These are phyloP conservation scores for Empidonax traillii DNA, from an alignment of 2,113 vertebrate species.

Conservation along the genomic window DNA sequence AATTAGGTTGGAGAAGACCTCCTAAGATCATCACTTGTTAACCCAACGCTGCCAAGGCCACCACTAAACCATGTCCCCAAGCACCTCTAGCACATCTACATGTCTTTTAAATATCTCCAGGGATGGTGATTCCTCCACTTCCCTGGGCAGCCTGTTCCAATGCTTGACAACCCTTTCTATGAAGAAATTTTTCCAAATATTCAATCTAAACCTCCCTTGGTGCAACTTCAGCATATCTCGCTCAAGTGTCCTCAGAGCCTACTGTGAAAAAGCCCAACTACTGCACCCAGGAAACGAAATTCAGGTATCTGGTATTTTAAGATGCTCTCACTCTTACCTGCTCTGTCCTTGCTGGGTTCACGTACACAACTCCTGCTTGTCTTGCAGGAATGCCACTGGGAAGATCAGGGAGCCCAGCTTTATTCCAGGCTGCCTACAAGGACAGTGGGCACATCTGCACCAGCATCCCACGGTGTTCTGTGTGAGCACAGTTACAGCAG, in stretches of 20 bases:
- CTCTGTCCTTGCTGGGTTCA: not conserved
- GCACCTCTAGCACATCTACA: not conserved
- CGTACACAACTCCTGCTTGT: not conserved
- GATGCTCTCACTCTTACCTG: not conserved
- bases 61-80: not conserved
- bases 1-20: not conserved
- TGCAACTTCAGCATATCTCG: not conserved
- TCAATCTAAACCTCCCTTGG: no score
- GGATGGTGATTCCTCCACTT: not conserved
- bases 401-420: not conserved
- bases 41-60: not conserved
- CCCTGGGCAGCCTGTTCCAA: not conserved
- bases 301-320: not conserved
- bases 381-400: not conserved
- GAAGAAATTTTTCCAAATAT: not conserved
- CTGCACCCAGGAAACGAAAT: not conserved
- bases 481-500: not conserved
- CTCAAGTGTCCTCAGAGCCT: not conserved
- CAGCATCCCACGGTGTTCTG: not conserved
- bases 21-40: not conserved
- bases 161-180: not conserved
- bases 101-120: not conserved
- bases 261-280: not conserved
- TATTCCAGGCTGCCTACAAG: not conserved
- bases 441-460: fast-evolving